Evolutionary conservation across 2,797 vertebrate species (phyloP).

Genomic region (Chiroxiphia lanceolata): DNA sequence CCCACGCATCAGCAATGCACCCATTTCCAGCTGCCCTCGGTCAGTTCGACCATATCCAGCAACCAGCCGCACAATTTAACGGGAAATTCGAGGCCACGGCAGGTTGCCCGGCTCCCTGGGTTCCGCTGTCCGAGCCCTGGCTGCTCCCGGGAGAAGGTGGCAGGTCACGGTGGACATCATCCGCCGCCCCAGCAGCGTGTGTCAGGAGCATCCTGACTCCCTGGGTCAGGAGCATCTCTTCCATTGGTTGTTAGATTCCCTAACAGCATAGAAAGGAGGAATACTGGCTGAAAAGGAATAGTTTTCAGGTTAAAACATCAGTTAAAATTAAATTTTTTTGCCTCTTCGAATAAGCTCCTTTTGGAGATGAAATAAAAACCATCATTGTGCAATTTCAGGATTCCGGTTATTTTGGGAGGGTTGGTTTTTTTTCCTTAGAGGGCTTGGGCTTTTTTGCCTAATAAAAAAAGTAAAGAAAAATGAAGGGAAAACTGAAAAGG

Average conservation of each 20-base stretch:
- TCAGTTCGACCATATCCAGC: not conserved
- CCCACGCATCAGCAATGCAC: not conserved
- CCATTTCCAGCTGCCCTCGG: accelerated
- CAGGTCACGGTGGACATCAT: accelerated
- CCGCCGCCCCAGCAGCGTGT: accelerated
- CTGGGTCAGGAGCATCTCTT: not conserved
- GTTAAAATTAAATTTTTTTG: not conserved
- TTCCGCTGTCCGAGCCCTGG: not conserved
- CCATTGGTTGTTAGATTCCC: accelerated
- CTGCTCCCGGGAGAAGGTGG: not conserved
- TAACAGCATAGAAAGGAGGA: not conserved
- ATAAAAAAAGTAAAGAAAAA: not conserved
- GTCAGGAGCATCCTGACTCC: no score
- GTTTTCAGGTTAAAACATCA: not conserved
- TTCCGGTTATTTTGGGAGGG: accelerated
- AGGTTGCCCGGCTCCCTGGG: not conserved
- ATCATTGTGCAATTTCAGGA: not conserved
- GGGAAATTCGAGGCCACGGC: accelerated
- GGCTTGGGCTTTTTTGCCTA: not conserved
- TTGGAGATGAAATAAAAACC: not conserved
- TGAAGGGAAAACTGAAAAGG: not conserved
- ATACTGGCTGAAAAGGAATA: accelerated
- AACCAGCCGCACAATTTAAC: accelerated
- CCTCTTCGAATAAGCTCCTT: accelerated
- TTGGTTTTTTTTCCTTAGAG: accelerated